Conservation (phyloP, 2,113 vertebrate genomes). For the Antennarius striatus region DNA sequence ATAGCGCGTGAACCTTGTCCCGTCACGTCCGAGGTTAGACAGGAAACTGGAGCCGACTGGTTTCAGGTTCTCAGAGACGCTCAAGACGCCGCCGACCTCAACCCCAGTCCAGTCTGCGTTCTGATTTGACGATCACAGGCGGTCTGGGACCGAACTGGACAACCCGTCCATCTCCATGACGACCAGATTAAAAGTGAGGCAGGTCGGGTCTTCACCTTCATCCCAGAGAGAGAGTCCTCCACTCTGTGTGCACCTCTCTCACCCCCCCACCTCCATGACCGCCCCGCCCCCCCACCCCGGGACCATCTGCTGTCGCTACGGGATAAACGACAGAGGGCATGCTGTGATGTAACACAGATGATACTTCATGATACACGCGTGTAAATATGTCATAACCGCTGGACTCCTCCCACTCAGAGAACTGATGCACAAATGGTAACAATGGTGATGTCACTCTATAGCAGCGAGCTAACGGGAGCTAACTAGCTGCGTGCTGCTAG, state of each 20-base stretch:
- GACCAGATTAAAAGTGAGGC: constrained; percentile 23
- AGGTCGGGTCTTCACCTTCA: constrained; percentile 46
- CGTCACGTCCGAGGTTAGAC: background rate
- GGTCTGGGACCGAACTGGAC: background rate
- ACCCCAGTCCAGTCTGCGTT: background rate
- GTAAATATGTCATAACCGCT: constrained; percentile 1
- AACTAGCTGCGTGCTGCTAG: too few species aligned
- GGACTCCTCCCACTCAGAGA: background rate
- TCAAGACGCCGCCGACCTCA: constrained; percentile 9
- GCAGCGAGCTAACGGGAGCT: too few species aligned
- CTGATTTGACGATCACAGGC: constrained; percentile 13
- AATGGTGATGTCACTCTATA: too few species aligned
- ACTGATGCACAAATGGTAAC: too few species aligned
- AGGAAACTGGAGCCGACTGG: constrained; percentile 30
- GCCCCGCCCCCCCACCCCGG: constrained; percentile 6
- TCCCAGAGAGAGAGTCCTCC: constrained; percentile 14
- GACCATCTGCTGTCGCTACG: constrained; percentile 66
- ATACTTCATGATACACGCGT: constrained; percentile 5
- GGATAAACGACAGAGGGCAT: constrained; percentile 41
- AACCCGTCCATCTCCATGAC: background rate
- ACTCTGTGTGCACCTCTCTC: constrained; percentile 6
- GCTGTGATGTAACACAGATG: constrained; percentile 56
- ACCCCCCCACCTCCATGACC: constrained; percentile 11
- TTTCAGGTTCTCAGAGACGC: constrained; percentile 11
- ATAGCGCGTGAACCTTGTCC: constrained; percentile 57